These are phyloP conservation scores for Ictalurus punctatus DNA, from an alignment of 2,113 vertebrate genomes.

Conservation along the genomic window DNA sequence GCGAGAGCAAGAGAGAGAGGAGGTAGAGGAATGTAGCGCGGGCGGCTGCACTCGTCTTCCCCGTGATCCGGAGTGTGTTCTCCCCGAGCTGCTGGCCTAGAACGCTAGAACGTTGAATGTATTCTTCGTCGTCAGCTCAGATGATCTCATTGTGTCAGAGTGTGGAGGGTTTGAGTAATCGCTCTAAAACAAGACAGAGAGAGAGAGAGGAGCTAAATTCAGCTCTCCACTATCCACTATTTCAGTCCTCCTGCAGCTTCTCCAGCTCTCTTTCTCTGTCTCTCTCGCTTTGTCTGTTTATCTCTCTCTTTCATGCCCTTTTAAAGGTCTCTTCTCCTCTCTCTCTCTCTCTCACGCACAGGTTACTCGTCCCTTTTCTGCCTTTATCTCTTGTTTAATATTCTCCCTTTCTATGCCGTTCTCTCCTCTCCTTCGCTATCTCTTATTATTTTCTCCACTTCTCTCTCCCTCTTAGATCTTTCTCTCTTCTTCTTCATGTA, in stretches of 20 bases:
- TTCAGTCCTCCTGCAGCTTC: neutral
- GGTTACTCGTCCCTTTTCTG: neutral
- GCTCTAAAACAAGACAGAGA: constrained; percentile 64
- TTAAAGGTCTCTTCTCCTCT: constrained; percentile 22
- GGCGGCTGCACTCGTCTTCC: constrained; percentile 25
- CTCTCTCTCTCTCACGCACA: constrained; percentile 28
- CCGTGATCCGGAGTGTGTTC: constrained; percentile 46
- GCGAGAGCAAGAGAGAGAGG: constrained; percentile 16
- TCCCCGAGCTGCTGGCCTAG: constrained; percentile 70
- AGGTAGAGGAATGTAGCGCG: neutral
- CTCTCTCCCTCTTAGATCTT: neutral
- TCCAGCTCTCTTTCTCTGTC: neutral
- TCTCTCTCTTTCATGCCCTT: neutral
- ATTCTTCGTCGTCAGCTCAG: constrained; percentile 69
- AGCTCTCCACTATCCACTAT: neutral
- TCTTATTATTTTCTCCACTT: neutral
- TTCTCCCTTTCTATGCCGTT: constrained; percentile 23
- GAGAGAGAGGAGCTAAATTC: neutral
- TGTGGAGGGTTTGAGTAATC: constrained; percentile 75
- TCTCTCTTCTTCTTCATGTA: neutral
- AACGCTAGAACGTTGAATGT: constrained; percentile 72
- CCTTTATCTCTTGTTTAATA: too few species aligned
- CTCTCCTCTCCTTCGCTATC: constrained; percentile 19
- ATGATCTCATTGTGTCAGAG: constrained; percentile 82
- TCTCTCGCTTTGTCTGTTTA: neutral